phyloP scores from a whole-genome alignment of 2,888 invertebrate species.

The Drosophila leonis region DNA sequence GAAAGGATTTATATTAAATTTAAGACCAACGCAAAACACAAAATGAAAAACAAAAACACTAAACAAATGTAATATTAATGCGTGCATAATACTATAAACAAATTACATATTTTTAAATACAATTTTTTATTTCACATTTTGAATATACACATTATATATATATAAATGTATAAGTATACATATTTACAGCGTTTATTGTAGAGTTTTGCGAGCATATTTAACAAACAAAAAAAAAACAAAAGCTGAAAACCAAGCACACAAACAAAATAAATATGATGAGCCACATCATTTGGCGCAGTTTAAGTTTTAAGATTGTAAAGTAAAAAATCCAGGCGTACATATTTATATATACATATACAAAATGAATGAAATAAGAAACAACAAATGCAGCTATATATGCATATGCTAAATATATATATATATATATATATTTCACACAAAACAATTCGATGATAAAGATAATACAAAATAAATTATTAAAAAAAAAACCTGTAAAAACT shows the following conservation, averaged over 20 bases:
- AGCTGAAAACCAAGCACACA: constrained; percentile 67
- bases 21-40: constrained; percentile 48
- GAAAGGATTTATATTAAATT: constrained; percentile 56
- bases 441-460: constrained; percentile 73
- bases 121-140: constrained; percentile 76
- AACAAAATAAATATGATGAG: constrained; percentile 43
- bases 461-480: constrained; percentile 72
- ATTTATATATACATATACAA: constrained; percentile 77
- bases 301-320: constrained; percentile 75
- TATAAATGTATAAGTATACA: constrained; percentile 50
- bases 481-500: constrained; percentile 75
- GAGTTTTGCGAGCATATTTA: constrained; percentile 80
- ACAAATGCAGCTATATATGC: constrained; percentile 67
- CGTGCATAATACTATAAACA: constrained; percentile 61
- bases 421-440: constrained; percentile 57
- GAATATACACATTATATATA: constrained; percentile 71
- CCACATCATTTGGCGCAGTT: constrained; percentile 69
- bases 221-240: constrained; percentile 46
- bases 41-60: constrained; percentile 39
- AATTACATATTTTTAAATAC: constrained; percentile 75
- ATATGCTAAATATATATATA: constrained; percentile 63
- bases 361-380: constrained; percentile 26
- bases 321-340: constrained; percentile 75
- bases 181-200: constrained; percentile 68
- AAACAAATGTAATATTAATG: constrained; percentile 42